Percentiles rank a stretch among this genome's conserved stretches.
Conservation (phyloP, 2,797 vertebrate genomes). For the Siniperca obscura region DNA sequence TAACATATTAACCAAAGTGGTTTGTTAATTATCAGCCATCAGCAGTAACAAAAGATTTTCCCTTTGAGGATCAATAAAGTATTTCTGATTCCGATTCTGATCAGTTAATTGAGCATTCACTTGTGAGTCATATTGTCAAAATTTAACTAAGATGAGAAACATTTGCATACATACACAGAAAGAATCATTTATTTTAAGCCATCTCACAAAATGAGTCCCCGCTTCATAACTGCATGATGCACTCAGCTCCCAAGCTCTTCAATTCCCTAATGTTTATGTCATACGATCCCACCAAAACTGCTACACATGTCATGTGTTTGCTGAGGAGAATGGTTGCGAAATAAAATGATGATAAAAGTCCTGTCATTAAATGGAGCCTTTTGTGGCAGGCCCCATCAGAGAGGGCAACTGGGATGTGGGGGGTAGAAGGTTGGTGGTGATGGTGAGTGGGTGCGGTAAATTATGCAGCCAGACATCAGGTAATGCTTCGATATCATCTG, state of each 20-base stretch:
- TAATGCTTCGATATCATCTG: slow-evolving; percentile 90
- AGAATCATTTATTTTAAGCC: slow-evolving; percentile 1
- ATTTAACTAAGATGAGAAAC: background rate
- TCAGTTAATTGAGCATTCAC: background rate
- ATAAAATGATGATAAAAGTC: slow-evolving; percentile 80
- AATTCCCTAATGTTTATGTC: slow-evolving; percentile 39
- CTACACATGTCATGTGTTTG: slow-evolving; percentile 23
- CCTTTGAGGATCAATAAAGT: no score
- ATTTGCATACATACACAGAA: background rate
- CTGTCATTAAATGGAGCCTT: slow-evolving; percentile 83
- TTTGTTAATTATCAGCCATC: slow-evolving; percentile 19
- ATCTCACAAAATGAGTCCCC: slow-evolving; percentile 8
- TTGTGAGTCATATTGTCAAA: background rate
- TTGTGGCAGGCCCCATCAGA: slow-evolving; percentile 77
- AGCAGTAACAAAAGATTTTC: background rate
- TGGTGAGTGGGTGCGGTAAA: slow-evolving; percentile 78
- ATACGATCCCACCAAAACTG: slow-evolving; percentile 25
- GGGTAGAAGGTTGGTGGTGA: slow-evolving; percentile 7
- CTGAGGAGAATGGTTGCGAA: slow-evolving; percentile 37
- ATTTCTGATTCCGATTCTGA: no score
- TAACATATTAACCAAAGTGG: no score
- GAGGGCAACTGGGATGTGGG: slow-evolving; percentile 57
- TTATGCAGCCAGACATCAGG: slow-evolving; percentile 88
- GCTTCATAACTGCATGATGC: slow-evolving; percentile 32
- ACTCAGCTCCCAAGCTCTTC: slow-evolving; percentile 38